Conservation (phyloP, 2,888 invertebrate species). For the Platycheirus albimanus region DNA sequence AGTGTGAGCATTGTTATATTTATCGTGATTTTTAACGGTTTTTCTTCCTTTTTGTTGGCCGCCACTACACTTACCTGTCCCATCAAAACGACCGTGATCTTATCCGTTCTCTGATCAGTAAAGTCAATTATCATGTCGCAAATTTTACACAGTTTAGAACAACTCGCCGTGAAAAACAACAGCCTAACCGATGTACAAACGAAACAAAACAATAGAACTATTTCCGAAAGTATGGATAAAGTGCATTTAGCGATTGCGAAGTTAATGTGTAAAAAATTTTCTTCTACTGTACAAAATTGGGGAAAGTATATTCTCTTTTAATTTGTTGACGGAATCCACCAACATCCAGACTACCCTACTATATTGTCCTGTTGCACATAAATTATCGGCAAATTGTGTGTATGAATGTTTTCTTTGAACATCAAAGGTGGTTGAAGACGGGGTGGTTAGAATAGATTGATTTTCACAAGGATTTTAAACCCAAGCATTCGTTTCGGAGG, state of each 20-base stretch:
- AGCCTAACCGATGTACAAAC: background rate
- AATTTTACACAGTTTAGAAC: slow-evolving; percentile 20
- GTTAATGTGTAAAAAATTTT: slow-evolving; percentile 39
- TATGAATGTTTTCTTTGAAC: slow-evolving; percentile 31
- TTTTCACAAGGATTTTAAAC: slow-evolving; percentile 65
- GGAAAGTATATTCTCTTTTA: slow-evolving; percentile 13
- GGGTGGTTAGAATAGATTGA: slow-evolving; percentile 43
- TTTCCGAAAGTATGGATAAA: slow-evolving; percentile 17
- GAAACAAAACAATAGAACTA: slow-evolving; percentile 13
- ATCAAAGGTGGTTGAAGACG: slow-evolving; percentile 6
- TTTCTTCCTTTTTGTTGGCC: slow-evolving; percentile 9
- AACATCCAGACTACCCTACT: slow-evolving; percentile 66
- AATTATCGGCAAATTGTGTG: slow-evolving; percentile 53
- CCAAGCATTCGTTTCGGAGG: slow-evolving; percentile 51
- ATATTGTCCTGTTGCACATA: slow-evolving; percentile 71
- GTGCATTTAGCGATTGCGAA: no score
- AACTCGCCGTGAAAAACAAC: slow-evolving; percentile 24
- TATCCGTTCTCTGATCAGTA: slow-evolving; percentile 57
- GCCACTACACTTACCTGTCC: slow-evolving; percentile 27
- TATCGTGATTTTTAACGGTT: slow-evolving; percentile 10
- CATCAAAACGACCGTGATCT: slow-evolving; percentile 38
- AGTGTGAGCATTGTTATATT: background rate
- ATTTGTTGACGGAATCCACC: slow-evolving; percentile 22
- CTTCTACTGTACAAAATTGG: slow-evolving; percentile 27
- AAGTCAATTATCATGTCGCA: slow-evolving; percentile 39